Evolutionary conservation across 2,113 vertebrate genomes (phyloP), one percentile per base, ranked within the genome.

Genomic region (Lycaon pictus): DNA sequence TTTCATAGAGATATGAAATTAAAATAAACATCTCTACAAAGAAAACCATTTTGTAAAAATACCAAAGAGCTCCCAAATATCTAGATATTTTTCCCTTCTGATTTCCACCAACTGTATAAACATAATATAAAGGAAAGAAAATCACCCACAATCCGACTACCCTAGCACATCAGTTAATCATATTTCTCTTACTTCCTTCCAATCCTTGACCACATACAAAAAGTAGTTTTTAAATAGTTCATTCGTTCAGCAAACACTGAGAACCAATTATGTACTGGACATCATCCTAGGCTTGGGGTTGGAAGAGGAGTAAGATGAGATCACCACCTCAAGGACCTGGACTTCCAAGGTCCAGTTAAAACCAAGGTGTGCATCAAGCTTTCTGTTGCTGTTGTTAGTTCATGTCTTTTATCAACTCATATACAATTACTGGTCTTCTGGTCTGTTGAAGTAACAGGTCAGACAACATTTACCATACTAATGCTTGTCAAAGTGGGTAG

Each of bases 1-100:
- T 11, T 95, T 96, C 69, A 80, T 63, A 95, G 85, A 82, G 85
- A 81, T 92, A 97, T 94, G 80, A 97, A 96, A 97, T 96, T 96
- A 93, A 97, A 97, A 97, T 93, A 95, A 97, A 97, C 69, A 97
- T 88, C 74, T 90, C 94, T 96, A 83, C 83, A 95, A 96, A 96
- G 95, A 97, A 97, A 97, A 97, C 95, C 62, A 93, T 81, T 98
- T 88, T 94, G 95, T 72, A 95, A 96, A 96, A 88, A 89, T 35
- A 80, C 37, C 69, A 97, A 96, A 96, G 76, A 69, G 80, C 89
- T 97, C 69, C 85, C 97, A 93, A 92, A 95, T 97, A 97, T 12
- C 92, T 92, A 65, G 93, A 23, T 88, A 94, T 96, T 97, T 96
- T 71, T 35, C 96, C 95, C 94, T 89, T n/a, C 43, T 9, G 29